These are phyloP conservation scores for Dynastes grantii DNA, from an alignment of 2,888 invertebrate genomes.

Conservation along the genomic window DNA sequence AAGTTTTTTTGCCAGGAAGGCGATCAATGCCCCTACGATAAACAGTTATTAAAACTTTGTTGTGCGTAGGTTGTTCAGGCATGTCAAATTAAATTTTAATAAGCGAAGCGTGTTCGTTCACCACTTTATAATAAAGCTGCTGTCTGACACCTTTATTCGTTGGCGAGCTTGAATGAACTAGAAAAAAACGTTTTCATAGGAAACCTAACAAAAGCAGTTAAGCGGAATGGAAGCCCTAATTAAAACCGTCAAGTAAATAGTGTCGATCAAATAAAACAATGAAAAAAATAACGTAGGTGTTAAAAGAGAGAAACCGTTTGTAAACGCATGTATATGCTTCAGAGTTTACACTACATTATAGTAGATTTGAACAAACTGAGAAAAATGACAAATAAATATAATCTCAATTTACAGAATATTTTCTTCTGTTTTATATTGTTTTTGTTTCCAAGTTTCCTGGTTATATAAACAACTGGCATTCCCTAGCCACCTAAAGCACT, in stretches of 20 bases:
- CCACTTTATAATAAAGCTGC: slow-evolving; percentile 32
- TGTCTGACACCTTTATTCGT: slow-evolving; percentile 12
- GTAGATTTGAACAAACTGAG: too few relatives aligned
- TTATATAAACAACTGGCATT: too few relatives aligned
- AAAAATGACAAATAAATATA: too few relatives aligned
- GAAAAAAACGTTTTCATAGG: slow-evolving; percentile 12
- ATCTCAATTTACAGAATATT: too few relatives aligned
- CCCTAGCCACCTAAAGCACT: too few relatives aligned
- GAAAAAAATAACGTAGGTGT: too few relatives aligned
- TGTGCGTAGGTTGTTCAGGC: slow-evolving; percentile 28
- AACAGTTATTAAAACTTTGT: slow-evolving; percentile 39
- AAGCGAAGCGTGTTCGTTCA: slow-evolving; percentile 28
- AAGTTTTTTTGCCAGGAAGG: slow-evolving; percentile 17
- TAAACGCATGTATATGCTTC: too few relatives aligned
- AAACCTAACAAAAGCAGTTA: slow-evolving; percentile 5
- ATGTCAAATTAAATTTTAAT: slow-evolving; percentile 39
- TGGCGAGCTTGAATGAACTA: background rate
- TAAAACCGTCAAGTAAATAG: background rate
- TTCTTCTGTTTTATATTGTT: too few relatives aligned
- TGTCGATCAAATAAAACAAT: background rate
- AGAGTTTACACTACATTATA: too few relatives aligned
- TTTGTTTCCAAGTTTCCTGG: too few relatives aligned
- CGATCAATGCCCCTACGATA: slow-evolving; percentile 35
- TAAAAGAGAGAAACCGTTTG: too few relatives aligned
- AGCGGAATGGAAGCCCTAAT: background rate